These are phyloP conservation scores for Drosophila trapezifrons DNA, from an alignment of 1,140 invertebrate genomes.

Conservation along the genomic window DNA sequence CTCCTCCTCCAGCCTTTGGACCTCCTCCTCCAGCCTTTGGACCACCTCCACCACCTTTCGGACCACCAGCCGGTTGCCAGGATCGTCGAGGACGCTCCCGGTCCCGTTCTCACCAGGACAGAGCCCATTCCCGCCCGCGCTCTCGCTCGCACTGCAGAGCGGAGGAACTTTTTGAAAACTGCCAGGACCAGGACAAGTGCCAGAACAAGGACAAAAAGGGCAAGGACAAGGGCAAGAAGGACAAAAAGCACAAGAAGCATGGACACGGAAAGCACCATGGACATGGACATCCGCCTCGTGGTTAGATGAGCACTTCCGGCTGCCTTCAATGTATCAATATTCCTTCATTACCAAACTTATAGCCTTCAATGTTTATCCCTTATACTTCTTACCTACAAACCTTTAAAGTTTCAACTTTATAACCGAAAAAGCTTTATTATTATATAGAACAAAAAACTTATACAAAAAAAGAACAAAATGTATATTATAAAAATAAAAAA, in stretches of 20 bases:
- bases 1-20: background rate
- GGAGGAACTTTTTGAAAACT: too few species aligned
- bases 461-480: conserved; percentile 1
- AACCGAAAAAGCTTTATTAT: conserved; percentile 8
- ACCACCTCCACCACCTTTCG: background rate
- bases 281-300: too few species aligned
- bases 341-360: conserved; percentile 9
- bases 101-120: conserved; percentile 5
- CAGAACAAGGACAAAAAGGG: conserved; percentile 6
- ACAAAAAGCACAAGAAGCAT: conserved; percentile 4
- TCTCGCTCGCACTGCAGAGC: too few species aligned
- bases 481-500: background rate
- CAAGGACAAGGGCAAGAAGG: conserved; percentile 9
- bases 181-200: background rate
- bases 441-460: conserved; percentile 8
- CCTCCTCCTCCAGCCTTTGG: background rate
- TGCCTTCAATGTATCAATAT: background rate
- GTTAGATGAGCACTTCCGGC: too few species aligned
- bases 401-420: background rate
- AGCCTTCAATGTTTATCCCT: background rate
- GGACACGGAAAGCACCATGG: conserved; percentile 2
- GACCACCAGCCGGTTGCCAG: background rate
- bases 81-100: conserved; percentile 12
- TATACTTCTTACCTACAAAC: background rate
- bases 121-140: conserved; percentile 5